Conservation (phyloP, 2,113 vertebrate genomes). For the Mungos mungo region DNA sequence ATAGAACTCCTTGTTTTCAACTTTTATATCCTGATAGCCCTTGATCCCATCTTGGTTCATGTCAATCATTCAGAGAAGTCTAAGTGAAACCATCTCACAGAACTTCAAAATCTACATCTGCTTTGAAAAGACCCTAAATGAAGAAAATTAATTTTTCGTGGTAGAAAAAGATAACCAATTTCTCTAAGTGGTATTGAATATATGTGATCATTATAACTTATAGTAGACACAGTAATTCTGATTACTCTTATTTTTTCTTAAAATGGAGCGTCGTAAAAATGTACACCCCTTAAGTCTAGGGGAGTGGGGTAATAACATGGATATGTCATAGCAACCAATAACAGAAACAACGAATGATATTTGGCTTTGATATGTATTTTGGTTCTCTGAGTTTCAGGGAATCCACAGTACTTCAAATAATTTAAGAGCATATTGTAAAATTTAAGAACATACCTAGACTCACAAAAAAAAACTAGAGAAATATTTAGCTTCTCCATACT, state of each 20-base stretch:
- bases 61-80: background rate
- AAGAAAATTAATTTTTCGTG: background rate
- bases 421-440: conserved; percentile 31
- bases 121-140: background rate
- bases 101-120: conserved; percentile 15
- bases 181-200: conserved; percentile 17
- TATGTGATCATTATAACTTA: background rate
- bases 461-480: conserved; percentile 26
- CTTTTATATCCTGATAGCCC: background rate
- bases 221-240: background rate
- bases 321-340: background rate
- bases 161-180: background rate
- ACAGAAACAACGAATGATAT: background rate
- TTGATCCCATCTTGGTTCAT: background rate
- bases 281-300: background rate
- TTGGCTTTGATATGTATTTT: background rate
- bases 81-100: background rate
- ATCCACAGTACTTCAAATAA: background rate
- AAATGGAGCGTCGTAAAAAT: background rate
- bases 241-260: conserved; percentile 41
- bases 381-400: conserved; percentile 23
- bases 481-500: background rate
- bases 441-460: background rate
- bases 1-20: background rate
- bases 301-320: background rate